phyloP scores from a whole-genome alignment of 23 tunicate species.

The Corella eumyota region DNA sequence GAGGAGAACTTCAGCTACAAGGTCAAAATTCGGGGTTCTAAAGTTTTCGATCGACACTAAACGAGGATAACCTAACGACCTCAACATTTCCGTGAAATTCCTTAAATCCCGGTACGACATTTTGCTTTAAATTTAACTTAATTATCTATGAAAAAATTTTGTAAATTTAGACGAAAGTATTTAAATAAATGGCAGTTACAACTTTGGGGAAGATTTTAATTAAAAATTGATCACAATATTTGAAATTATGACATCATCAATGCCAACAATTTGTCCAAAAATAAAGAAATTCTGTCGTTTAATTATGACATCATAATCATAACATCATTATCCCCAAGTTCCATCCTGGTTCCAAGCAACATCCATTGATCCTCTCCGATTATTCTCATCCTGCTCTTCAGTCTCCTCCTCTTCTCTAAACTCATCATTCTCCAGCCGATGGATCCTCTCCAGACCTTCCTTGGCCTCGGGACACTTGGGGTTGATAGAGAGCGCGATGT shows the following conservation, averaged over 20 bases:
- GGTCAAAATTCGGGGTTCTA: conserved; percentile 73
- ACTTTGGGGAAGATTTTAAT: not conserved
- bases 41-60: conserved; percentile 91
- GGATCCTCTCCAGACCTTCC: conserved; percentile 39
- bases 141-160: too few relatives aligned
- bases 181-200: not conserved
- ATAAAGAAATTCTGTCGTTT: not conserved
- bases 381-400: not conserved
- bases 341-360: conserved; percentile 38
- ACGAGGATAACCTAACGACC: conserved; percentile 85
- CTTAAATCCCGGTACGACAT: conserved; percentile 97
- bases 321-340: conserved; percentile 25
- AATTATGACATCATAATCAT: not conserved
- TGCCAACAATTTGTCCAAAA: not conserved
- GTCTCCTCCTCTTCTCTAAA: conserved; percentile 9
- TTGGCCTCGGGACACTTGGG: conserved; percentile 47
- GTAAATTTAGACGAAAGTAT: too few relatives aligned
- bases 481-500: conserved; percentile 58
- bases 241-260: not conserved
- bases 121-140: conserved; percentile 9
- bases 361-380: not conserved
- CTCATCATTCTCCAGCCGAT: conserved; percentile 18
- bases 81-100: conserved; percentile 94
- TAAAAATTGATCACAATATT: not conserved
- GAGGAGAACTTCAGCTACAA: conserved; percentile 78